Evolutionary conservation across 2,797 vertebrate genomes (phyloP), one percentile per base, ranked within the genome.

Genomic region (Danio jaintianensis): DNA sequence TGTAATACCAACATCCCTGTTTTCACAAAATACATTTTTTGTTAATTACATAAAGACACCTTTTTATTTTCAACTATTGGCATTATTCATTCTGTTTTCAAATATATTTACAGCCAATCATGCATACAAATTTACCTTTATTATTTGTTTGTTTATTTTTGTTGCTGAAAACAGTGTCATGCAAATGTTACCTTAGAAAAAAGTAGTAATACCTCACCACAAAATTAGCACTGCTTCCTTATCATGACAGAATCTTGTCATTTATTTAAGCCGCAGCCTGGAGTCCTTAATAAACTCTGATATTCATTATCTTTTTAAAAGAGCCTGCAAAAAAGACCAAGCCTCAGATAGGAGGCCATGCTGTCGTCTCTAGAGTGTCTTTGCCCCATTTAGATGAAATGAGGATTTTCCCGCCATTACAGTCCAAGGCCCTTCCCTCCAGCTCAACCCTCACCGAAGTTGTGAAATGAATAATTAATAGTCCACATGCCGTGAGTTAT

Each of bases 381-480:
- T 81, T 76, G 29, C 43, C 82, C 67, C 53, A 67, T 70, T 72
- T 73, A 52, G 16, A 72, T 15, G 7, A 83, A 83, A 48, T n/a
- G 8, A 70, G 52, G 22, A 45, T 76, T 61, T 78, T 29, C 64
- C 52, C 63, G 6, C 22, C 53, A 66, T 80, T 40, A 10, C 20
- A 73, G 73, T 73, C 36, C 66, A 76, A 15, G 45, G 36, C 22
- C 6, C 36, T 66, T 42, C 29, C 62, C 75, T 78, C 18, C 55
- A 79, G 70, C 70, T 75, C 73, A 81, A 50, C 68, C 80, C 72
- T 70, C 15, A 22, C 16, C 53, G 62, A 74, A 56, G 45, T 50
- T 45, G 68, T 66, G 42, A 45, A 69, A 81, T 81, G 1, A 83
- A 81, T 83, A 78, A 78, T 78, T 56, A 64, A 83, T 53, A 63